Conservation (phyloP, 92 coral and sea anemone species). For the Palythoa grandis region DNA sequence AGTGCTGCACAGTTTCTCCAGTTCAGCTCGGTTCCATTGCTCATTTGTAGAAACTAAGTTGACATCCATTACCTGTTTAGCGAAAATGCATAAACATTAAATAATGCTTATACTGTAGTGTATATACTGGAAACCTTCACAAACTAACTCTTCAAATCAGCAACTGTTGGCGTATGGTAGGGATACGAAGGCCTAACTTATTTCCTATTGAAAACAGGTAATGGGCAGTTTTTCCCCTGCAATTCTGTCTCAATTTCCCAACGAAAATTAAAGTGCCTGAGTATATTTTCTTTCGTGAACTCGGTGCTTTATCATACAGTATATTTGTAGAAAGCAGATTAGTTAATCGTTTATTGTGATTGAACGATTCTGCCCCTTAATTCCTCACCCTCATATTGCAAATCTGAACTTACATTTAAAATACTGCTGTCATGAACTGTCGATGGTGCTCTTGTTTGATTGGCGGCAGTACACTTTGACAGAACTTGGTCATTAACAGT, state of each 20-base stretch:
- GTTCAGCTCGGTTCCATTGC: neutral
- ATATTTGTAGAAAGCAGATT: neutral
- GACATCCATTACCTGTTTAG: neutral
- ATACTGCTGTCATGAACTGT: neutral
- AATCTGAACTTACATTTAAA: neutral
- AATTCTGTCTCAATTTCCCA: neutral
- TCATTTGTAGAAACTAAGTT: neutral
- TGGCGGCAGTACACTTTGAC: neutral
- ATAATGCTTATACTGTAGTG: neutral
- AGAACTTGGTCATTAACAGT: neutral
- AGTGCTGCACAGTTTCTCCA: neutral
- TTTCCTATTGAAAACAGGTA: neutral
- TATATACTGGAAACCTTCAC: neutral
- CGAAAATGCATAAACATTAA: neutral
- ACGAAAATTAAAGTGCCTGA: neutral
- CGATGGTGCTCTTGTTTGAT: slow-evolving; percentile 8
- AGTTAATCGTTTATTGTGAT: neutral
- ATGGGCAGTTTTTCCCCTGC: neutral
- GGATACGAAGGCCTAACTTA: neutral
- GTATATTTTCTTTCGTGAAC: neutral
- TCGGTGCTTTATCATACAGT: neutral
- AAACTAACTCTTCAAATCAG: neutral
- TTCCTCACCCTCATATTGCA: neutral
- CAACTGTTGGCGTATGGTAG: neutral
- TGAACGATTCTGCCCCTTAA: neutral